phyloP scores from a whole-genome alignment of 23 tunicate species.

The Clavelina lepadiformis region DNA sequence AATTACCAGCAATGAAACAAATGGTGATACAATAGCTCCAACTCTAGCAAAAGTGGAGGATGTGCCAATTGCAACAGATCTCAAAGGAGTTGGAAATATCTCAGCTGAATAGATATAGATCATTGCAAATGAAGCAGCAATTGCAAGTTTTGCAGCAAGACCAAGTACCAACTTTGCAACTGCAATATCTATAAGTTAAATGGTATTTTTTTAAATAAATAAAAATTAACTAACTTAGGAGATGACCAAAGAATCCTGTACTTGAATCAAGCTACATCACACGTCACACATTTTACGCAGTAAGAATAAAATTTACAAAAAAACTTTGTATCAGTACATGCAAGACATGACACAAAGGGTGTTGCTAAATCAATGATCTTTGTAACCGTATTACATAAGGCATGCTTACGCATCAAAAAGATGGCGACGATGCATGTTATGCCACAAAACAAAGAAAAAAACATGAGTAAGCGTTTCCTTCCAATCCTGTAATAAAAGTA shows the following conservation, averaged over 20 bases:
- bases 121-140: slow-evolving; percentile 58
- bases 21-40: slow-evolving; percentile 72
- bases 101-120: slow-evolving; percentile 59
- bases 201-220: no score
- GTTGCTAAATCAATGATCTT: no score
- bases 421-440: slow-evolving; percentile 20
- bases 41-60: slow-evolving; percentile 46
- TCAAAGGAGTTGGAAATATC: slow-evolving; percentile 70
- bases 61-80: slow-evolving; percentile 39
- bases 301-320: no score
- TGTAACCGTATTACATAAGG: no score
- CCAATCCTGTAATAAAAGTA: slow-evolving; percentile 66
- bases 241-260: no score
- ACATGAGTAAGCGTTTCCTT: slow-evolving; percentile 44
- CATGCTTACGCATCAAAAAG: slow-evolving; percentile 20
- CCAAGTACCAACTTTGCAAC: slow-evolving; percentile 59
- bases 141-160: slow-evolving; percentile 38
- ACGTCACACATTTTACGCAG: no score
- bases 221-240: no score
- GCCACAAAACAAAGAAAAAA: slow-evolving; percentile 24
- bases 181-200: slow-evolving; percentile 3
- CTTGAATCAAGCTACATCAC: no score
- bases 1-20: no score
- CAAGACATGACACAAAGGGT: no score
- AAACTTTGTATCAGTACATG: no score